Evolutionary conservation across 2,797 vertebrate species (phyloP).

Genomic region (Acestrorhynchus altus): DNA sequence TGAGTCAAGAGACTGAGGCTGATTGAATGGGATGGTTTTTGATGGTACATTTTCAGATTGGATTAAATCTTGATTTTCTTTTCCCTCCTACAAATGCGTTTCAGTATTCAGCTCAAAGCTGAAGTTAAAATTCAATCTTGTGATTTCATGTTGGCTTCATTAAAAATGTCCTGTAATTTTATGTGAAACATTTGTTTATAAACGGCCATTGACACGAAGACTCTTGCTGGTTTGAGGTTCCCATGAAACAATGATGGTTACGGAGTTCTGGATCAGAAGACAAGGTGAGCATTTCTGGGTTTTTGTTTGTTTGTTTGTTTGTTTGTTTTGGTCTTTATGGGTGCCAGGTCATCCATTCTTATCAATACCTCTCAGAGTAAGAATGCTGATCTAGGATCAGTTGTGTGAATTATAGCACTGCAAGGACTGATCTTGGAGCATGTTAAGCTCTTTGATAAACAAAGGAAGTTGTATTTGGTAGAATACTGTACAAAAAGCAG

Average conservation of each 20-base stretch:
- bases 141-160: neutral
- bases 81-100: neutral
- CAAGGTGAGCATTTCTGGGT: conserved; percentile 31
- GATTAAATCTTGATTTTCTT: neutral
- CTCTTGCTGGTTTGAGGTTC: conserved; percentile 40
- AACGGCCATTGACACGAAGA: conserved; percentile 38
- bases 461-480: too few species aligned
- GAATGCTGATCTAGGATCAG: too few species aligned
- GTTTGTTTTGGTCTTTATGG: too few species aligned
- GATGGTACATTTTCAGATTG: neutral
- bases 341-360: too few species aligned
- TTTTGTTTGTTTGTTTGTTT: neutral
- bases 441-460: too few species aligned
- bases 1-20: too few species aligned
- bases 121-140: neutral
- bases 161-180: neutral
- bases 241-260: conserved; percentile 3
- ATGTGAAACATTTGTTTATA: conserved; percentile 30
- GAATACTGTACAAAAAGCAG: too few species aligned
- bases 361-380: too few species aligned
- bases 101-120: neutral
- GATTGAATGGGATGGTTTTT: too few species aligned
- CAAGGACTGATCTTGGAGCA: too few species aligned
- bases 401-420: too few species aligned
- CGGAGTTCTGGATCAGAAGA: conserved; percentile 14